phyloP scores from a whole-genome alignment of 2,797 vertebrate species.

The Protosalanx chinensis region DNA sequence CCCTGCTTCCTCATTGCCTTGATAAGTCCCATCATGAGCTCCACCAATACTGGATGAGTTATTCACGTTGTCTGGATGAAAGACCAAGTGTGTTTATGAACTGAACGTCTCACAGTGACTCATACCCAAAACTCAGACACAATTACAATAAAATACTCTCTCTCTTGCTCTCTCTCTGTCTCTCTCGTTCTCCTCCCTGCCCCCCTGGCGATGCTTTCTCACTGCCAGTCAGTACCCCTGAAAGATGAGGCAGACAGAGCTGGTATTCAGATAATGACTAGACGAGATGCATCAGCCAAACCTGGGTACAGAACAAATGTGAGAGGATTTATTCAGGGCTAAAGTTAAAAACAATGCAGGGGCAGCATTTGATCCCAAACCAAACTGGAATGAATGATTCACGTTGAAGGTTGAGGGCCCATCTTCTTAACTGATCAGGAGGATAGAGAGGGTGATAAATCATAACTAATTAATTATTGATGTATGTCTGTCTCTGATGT shows the following conservation, averaged over 20 bases:
- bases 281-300: neutral
- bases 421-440: slow-evolving; percentile 17
- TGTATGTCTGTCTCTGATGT: slow-evolving; percentile 14
- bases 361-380: no score
- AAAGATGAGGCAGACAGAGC: neutral
- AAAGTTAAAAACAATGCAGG: no score
- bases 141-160: slow-evolving; percentile 11
- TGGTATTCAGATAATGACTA: slow-evolving; percentile 3
- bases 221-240: neutral
- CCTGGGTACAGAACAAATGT: neutral
- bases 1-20: neutral
- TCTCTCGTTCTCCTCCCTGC: neutral
- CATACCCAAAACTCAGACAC: neutral
- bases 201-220: neutral
- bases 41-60: no score
- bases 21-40: neutral
- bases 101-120: neutral
- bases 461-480: slow-evolving; percentile 47
- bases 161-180: neutral
- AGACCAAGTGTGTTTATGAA: neutral
- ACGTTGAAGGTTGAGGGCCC: neutral
- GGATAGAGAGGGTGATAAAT: slow-evolving; percentile 42
- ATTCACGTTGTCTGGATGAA: neutral
- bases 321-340: neutral
- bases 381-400: no score